phyloP scores from a whole-genome alignment of 2,113 vertebrate species.

The Phrynosoma blainvillii region DNA sequence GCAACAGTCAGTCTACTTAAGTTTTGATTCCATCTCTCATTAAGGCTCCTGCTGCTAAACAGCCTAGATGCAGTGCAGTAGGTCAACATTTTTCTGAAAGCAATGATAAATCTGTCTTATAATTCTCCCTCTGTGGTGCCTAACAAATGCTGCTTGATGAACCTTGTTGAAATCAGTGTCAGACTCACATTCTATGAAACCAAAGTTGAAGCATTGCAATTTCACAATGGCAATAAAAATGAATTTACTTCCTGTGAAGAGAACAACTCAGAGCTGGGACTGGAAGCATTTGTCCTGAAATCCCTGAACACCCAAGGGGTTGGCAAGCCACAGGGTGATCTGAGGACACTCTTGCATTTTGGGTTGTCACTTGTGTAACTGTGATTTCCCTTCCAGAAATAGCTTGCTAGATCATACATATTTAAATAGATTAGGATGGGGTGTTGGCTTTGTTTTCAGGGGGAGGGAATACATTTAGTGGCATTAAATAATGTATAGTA shows the following conservation, averaged over 20 bases:
- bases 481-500: neutral
- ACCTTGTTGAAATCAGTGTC: neutral
- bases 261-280: neutral
- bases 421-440: neutral
- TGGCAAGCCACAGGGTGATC: fast-evolving
- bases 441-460: neutral
- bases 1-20: conserved; percentile 16
- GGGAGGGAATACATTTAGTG: neutral
- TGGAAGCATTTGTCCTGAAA: neutral
- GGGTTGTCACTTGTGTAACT: neutral
- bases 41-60: conserved; percentile 31
- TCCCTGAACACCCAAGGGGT: neutral
- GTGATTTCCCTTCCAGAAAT: neutral
- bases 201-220: fast-evolving
- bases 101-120: neutral
- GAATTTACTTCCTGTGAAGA: neutral
- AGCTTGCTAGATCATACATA: neutral
- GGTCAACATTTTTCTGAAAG: conserved; percentile 5
- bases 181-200: neutral
- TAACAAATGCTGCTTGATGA: conserved; percentile 11
- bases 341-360: fast-evolving
- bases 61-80: neutral
- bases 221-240: fast-evolving
- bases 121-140: neutral
- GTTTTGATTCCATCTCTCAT: neutral